Evolutionary conservation across 2,888 invertebrate genomes (phyloP).

Genomic region (Hemaris fuciformis): DNA sequence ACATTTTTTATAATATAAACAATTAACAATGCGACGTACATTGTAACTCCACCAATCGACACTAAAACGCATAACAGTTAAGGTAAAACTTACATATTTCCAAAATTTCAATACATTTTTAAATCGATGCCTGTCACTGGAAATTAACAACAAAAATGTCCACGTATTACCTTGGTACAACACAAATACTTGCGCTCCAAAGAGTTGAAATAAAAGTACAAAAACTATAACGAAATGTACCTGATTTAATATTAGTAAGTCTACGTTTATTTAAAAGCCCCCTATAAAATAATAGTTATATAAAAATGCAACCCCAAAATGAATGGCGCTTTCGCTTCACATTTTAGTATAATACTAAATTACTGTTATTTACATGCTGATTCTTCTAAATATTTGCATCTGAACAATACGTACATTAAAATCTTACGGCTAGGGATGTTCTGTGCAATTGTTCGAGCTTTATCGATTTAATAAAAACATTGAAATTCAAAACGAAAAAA

Average conservation of each 20-base stretch:
- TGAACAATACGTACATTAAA: slow-evolving; percentile 81
- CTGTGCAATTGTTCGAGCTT: slow-evolving; percentile 74
- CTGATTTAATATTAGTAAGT: not conserved
- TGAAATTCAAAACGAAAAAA: slow-evolving; percentile 21
- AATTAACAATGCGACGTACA: slow-evolving; percentile 9
- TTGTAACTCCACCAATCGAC: slow-evolving; percentile 3
- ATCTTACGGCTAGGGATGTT: slow-evolving; percentile 68
- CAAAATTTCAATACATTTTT: slow-evolving; percentile 1
- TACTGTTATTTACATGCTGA: slow-evolving; percentile 75
- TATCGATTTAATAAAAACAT: slow-evolving; percentile 29
- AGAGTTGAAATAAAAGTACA: not conserved
- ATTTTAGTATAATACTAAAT: slow-evolving; percentile 51
- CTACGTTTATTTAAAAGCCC: slow-evolving; percentile 39
- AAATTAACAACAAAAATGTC: slow-evolving; percentile 1
- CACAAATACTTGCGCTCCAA: not conserved
- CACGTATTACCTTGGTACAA: not conserved
- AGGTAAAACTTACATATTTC: not conserved
- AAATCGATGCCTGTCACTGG: not conserved
- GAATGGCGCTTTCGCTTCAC: slow-evolving; percentile 48
- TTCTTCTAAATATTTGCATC: slow-evolving; percentile 81
- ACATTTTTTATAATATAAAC: slow-evolving; percentile 14
- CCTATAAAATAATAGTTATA: slow-evolving; percentile 52
- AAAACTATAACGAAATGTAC: not conserved
- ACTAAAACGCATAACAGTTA: slow-evolving; percentile 2
- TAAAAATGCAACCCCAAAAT: slow-evolving; percentile 64